phyloP scores from a whole-genome alignment of 2,888 invertebrate genomes.

The Nudaria mundana region DNA sequence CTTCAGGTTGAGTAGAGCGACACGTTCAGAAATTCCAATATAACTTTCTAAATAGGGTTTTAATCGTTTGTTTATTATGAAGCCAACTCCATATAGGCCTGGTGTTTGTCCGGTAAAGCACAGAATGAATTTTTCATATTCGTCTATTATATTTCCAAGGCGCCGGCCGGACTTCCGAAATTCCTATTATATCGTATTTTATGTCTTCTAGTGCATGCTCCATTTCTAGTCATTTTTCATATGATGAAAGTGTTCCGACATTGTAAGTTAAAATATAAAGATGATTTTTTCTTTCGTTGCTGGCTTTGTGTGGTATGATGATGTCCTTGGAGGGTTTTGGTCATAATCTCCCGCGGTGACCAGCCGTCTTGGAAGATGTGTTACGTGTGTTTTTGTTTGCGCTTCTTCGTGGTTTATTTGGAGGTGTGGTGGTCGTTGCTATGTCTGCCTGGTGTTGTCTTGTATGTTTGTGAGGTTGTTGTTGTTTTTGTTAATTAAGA shows the following conservation, averaged over 20 bases:
- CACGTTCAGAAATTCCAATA: slow-evolving; percentile 1
- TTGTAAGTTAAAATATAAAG: slow-evolving; percentile 9
- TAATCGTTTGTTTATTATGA: slow-evolving; percentile 1
- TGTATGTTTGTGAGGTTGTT: slow-evolving; percentile 3
- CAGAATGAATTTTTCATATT: neutral
- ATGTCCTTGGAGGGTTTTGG: neutral
- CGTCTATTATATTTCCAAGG: neutral
- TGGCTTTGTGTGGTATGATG: neutral
- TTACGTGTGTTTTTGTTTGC: neutral
- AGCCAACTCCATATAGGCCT: slow-evolving; percentile 4
- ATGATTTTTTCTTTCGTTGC: neutral
- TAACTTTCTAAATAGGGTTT: neutral
- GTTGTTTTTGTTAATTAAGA: slow-evolving; percentile 3
- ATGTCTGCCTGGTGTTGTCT: neutral
- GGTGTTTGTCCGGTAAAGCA: neutral
- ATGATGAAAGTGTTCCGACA: slow-evolving; percentile 6
- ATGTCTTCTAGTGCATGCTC: slow-evolving; percentile 6
- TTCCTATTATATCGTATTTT: slow-evolving; percentile 17
- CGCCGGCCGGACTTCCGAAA: slow-evolving; percentile 14
- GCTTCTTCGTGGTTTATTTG: slow-evolving; percentile 4
- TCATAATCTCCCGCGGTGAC: neutral
- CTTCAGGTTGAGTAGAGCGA: slow-evolving; percentile 1
- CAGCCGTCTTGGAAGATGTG: slow-evolving; percentile 4
- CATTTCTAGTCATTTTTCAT: slow-evolving; percentile 12
- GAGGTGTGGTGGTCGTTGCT: neutral